Base-by-base conservation (phyloP, 2,888 invertebrate species). In the Fissipunctia ypsillon region DNA sequence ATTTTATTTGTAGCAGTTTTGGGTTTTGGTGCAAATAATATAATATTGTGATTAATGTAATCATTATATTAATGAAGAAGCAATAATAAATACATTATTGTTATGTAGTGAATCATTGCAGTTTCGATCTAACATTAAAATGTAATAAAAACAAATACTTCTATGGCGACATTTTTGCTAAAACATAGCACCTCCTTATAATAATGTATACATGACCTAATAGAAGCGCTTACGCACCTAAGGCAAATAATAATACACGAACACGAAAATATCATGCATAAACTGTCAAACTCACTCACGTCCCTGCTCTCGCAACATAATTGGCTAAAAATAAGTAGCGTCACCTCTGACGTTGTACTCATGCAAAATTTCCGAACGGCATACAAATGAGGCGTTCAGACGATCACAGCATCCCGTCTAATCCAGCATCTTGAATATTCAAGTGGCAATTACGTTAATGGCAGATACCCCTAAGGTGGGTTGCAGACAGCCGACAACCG, bases 341-440 rank as follows among this genome's bases (percentile, higher is more conserved):
- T 52, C 67, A 83, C 63, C 77, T 81, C 80, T 80, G 82, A 84
- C 80, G 87, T 77, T 82, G 71, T 73, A 72, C 77, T 86, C 80
- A 70, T 84, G 76, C 87, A 86, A 85, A 82, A 84, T 84, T 86
- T 80, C 69, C 80, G 83, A 86, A 85, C 81, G 78, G 88, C 87
- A 87, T 88, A 88, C 89, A 87, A 88, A 88, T 87, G 84, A 87
- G 85, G 80, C 80, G 78, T 84, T 80, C 74, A 79, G 72, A 80
- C 78, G 88, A 88, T 89, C 87, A 84, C 85, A 79, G 84, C 80
- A 88, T 86, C 85, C 88, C 80, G 76, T 82, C 84, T 87, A 88
- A 88, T 88, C 89, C 87, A 77, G 78, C 85, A 88, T 84, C 89
- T 90, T 90, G 90, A 91, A 91, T 91, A 91, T 91, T 91, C 90